A percentile compares a stretch with the other conserved stretches of the same genome.
phyloP scores from a whole-genome alignment of 2,888 invertebrate species.

The Corythucha ciliata region DNA sequence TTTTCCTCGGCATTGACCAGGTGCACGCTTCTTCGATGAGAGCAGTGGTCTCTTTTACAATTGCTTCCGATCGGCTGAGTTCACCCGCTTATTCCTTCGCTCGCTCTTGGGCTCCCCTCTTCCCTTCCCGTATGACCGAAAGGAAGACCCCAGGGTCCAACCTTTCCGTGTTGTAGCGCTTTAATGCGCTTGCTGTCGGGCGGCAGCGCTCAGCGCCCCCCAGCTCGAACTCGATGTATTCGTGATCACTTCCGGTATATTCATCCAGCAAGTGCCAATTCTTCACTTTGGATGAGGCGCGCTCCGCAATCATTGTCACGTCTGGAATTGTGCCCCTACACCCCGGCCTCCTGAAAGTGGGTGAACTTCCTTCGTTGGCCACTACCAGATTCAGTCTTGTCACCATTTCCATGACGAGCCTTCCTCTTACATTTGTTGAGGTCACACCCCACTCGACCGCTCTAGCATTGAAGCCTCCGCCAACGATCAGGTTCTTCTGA shows the following conservation, averaged over 20 bases:
- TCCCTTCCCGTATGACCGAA: too few species aligned
- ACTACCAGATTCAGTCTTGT: conserved; percentile 29
- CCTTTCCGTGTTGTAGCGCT: too few species aligned
- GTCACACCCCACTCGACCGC: conserved; percentile 35
- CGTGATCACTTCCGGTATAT: conserved; percentile 31
- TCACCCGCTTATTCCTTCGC: too few species aligned
- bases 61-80: too few species aligned
- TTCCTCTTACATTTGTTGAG: conserved; percentile 32
- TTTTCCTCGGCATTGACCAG: conserved; percentile 26
- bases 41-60: too few species aligned
- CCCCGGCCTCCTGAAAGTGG: conserved; percentile 4
- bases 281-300: not conserved
- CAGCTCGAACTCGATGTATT: conserved; percentile 25
- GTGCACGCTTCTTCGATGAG: too few species aligned
- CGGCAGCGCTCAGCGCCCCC: too few species aligned
- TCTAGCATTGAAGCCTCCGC: conserved; percentile 30
- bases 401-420: conserved; percentile 32
- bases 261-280: conserved; percentile 6
- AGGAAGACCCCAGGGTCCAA: too few species aligned
- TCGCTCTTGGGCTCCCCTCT: too few species aligned
- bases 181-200: too few species aligned
- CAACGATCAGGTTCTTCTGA: conserved; percentile 7
- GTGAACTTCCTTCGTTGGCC: conserved; percentile 20
- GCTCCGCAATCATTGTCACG: not conserved
- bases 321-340: not conserved